These are phyloP conservation scores for Papilio glaucus DNA, from an alignment of 1,140 invertebrate species.

Conservation along the genomic window DNA sequence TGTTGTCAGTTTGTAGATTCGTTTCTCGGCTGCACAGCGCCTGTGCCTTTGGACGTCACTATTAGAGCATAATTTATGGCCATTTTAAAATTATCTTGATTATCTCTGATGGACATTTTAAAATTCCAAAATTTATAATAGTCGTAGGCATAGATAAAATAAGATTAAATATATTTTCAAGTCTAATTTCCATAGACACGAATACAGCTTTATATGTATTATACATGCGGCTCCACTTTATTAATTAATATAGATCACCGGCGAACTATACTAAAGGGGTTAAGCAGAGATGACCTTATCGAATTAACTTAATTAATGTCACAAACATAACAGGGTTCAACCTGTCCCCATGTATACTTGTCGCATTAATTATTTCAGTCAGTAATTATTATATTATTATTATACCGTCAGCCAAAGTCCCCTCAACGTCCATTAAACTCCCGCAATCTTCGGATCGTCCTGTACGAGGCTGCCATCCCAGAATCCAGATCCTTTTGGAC, in stretches of 20 bases:
- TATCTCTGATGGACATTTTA: neutral
- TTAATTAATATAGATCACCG: neutral
- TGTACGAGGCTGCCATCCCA: no score
- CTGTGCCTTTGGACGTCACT: neutral
- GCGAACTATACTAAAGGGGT: no score
- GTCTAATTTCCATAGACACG: neutral
- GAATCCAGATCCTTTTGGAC: no score
- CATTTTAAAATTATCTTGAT: neutral
- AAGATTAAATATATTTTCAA: neutral
- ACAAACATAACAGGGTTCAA: neutral
- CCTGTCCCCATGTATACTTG: neutral
- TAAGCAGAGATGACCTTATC: no score
- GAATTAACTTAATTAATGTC: neutral
- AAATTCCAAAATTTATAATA: neutral
- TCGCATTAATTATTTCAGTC: no score
- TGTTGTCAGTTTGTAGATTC: neutral
- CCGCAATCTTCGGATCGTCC: no score
- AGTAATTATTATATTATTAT: no score
- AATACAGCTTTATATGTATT: neutral
- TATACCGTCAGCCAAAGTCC: no score
- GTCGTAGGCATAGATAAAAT: constrained; percentile 9
- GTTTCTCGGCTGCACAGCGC: neutral
- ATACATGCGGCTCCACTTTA: neutral
- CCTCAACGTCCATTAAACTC: no score
- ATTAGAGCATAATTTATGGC: neutral